These are phyloP conservation scores for Timandra comae DNA, from an alignment of 2,888 invertebrate genomes.

Conservation along the genomic window DNA sequence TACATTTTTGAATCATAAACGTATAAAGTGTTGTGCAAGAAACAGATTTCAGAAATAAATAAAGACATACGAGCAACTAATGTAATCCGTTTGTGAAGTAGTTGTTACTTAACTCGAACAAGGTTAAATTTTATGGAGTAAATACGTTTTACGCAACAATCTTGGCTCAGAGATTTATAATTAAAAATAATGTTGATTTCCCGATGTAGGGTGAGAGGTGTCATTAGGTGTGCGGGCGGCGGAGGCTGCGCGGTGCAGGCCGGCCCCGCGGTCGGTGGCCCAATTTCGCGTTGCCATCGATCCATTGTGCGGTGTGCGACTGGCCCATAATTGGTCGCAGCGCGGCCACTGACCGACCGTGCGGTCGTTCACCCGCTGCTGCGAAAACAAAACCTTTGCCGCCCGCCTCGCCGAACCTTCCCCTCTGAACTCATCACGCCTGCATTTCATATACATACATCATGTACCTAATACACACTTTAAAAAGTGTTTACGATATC, in stretches of 20 bases:
- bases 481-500: too few relatives aligned
- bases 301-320: constrained; percentile 76
- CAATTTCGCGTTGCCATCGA: constrained; percentile 74
- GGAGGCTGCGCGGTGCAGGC: constrained; percentile 34
- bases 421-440: constrained; percentile 11
- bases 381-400: constrained; percentile 71
- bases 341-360: constrained; percentile 72
- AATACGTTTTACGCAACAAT: too few relatives aligned
- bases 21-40: too few relatives aligned
- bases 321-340: constrained; percentile 76
- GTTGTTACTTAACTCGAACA: too few relatives aligned
- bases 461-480: constrained; percentile 5
- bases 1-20: too few relatives aligned
- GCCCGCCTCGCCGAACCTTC: constrained; percentile 30
- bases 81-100: constrained; percentile 4
- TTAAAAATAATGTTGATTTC: not conserved
- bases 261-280: constrained; percentile 56
- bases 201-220: constrained; percentile 4
- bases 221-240: constrained; percentile 25
- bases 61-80: constrained; percentile 7
- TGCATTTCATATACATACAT: constrained; percentile 15
- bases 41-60: too few relatives aligned
- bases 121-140: not conserved
- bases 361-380: constrained; percentile 63
- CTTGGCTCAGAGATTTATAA: too few relatives aligned